Base-by-base conservation (phyloP, 2,113 vertebrate genomes). In the Apteryx mantelli region DNA sequence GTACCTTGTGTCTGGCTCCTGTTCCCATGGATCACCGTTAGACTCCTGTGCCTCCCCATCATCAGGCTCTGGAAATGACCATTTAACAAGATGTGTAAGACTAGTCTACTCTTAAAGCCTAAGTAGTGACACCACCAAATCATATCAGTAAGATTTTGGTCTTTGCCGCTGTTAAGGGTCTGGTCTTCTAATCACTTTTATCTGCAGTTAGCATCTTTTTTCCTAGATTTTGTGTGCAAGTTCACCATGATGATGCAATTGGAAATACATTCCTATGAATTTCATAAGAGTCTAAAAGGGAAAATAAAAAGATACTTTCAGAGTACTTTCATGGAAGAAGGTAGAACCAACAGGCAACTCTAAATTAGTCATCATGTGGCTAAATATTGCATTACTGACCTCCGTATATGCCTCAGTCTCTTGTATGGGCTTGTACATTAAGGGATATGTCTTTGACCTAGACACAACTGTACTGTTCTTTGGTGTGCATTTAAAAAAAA, bases 401-500 rank as follows among this genome's bases (percentile, higher is more conserved):
- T 85, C 16, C 5, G 9, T 46, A 22, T 32, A 44, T 73, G 66
- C 63, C 53, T 82, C 6, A 1, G 66, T 63, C 36, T 89, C 87
- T 79, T 58, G 30, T 73, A 56, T 18, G 34, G 61, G 16, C 36
- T 88, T 94, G 53, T 89, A 30, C 30, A 19, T 88, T 65, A 82
- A 32, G n/a, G 92, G 65, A 91, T 78, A 69, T 40, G 91, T 60
- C 56, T 95, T 94, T 89, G 48, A 92, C 79, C 60, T 74, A 36
- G 13, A 36, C 36, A 61, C 66, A 76, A 56, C 70, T 73, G 25
- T 82, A 58, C 44, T 87, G 25, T 66, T 70, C 26, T 86, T 81
- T 81, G 46, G 7, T 58, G 56, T 56, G 55, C 55, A 56, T 8
- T 56, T 55, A 55, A 55, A 55, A 28, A 82, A 88, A 93, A 58